Conservation (phyloP, 2,113 vertebrate species). For the Anguilla japonica region DNA sequence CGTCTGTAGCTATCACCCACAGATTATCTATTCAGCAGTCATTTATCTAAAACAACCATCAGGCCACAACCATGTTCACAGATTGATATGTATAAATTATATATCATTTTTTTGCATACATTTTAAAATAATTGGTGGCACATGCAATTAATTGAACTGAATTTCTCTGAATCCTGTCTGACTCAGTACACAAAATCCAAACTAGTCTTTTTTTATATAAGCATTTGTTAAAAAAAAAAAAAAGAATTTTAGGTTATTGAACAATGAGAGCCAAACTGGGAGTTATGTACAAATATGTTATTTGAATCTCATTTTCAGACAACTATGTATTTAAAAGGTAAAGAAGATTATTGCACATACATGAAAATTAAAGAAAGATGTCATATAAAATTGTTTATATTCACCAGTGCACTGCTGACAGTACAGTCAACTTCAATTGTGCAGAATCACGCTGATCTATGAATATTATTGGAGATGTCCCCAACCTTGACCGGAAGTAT, state of each 20-base stretch:
- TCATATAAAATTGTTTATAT: background rate
- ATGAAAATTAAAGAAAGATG: background rate
- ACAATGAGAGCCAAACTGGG: too few species aligned
- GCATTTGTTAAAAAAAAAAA: too few species aligned
- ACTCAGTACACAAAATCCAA: background rate
- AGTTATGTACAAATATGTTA: background rate
- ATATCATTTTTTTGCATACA: background rate
- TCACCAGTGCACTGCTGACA: background rate
- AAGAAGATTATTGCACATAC: background rate
- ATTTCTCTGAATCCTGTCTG: background rate
- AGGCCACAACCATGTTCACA: background rate
- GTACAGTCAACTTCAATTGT: background rate
- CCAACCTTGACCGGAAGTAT: slow-evolving; percentile 11
- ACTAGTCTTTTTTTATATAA: too few species aligned
- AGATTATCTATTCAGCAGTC: background rate
- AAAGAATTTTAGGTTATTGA: too few species aligned
- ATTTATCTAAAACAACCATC: background rate
- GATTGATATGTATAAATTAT: background rate
- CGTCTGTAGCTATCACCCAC: background rate
- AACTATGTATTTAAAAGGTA: too few species aligned
- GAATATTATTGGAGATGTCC: slow-evolving; percentile 21
- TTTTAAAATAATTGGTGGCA: background rate
- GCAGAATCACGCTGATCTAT: slow-evolving; percentile 35
- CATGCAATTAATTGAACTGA: background rate
- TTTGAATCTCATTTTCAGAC: background rate